Conservation (phyloP, 2,113 vertebrate species). For the Smithornis capensis region DNA sequence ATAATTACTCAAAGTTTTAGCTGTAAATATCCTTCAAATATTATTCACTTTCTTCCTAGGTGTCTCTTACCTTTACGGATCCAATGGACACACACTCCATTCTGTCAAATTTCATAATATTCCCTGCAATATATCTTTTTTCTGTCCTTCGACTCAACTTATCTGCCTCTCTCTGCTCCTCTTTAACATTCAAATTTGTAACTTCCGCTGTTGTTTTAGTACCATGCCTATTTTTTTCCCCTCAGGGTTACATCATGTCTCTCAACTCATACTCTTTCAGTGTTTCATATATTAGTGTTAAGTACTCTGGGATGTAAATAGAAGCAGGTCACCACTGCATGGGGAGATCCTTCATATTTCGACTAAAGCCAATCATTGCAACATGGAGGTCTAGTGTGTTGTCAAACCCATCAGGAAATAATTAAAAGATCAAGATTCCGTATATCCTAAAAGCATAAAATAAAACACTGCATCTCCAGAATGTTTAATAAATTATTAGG, state of each 20-base stretch:
- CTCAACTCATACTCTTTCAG: rapidly evolving
- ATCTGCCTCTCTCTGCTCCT: neutral
- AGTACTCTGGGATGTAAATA: neutral
- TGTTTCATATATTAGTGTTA: neutral
- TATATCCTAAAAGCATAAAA: neutral
- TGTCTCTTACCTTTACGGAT: neutral
- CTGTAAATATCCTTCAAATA: neutral
- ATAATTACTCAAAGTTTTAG: neutral
- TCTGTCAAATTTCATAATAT: neutral
- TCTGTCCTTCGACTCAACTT: neutral
- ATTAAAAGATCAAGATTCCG: neutral
- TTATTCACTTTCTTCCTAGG: neutral
- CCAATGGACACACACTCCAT: neutral
- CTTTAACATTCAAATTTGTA: neutral
- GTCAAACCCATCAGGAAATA: neutral
- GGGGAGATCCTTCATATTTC: neutral
- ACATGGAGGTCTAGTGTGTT: neutral
- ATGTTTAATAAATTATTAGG: neutral
- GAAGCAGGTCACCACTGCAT: neutral
- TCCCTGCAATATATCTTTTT: neutral
- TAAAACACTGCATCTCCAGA: neutral
- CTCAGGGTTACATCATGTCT: neutral
- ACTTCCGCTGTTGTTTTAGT: neutral
- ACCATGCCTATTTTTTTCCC: rapidly evolving
- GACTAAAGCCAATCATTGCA: neutral